phyloP scores from a whole-genome alignment of 2,888 invertebrate species.

The Drosophila fungiperda region DNA sequence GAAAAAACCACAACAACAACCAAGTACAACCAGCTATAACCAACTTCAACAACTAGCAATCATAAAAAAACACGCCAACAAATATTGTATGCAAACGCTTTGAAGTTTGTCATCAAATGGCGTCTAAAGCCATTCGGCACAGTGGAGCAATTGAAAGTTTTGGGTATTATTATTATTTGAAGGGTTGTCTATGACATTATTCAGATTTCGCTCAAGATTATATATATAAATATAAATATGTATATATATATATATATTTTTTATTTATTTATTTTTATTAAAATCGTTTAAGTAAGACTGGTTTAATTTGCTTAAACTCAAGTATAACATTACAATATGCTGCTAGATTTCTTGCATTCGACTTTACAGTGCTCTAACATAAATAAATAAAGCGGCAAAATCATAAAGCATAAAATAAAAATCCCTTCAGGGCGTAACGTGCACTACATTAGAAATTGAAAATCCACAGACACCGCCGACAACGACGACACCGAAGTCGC shows the following conservation, averaged over 20 bases:
- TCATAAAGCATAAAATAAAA: conserved; percentile 62
- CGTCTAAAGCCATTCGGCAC: conserved; percentile 55
- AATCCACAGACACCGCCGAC: conserved; percentile 69
- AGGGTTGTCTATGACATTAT: background rate
- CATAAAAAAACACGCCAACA: conserved; percentile 58
- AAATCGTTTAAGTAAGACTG: too few species aligned
- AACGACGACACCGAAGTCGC: conserved; percentile 34
- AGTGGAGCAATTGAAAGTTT: conserved; percentile 31
- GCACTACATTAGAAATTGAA: conserved; percentile 82
- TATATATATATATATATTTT: background rate
- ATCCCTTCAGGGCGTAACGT: conserved; percentile 79
- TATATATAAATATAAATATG: background rate
- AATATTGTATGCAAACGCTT: conserved; percentile 75
- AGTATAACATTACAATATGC: background rate
- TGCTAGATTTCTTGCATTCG: background rate
- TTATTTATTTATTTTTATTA: accelerated
- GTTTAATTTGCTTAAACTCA: background rate
- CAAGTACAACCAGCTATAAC: conserved; percentile 39
- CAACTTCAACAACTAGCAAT: conserved; percentile 47
- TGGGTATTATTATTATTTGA: background rate
- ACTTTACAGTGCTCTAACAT: conserved; percentile 56
- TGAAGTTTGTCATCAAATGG: conserved; percentile 81
- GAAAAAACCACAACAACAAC: conserved; percentile 48
- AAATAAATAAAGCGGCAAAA: conserved; percentile 73
- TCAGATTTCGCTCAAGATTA: background rate